These are phyloP conservation scores for Ectemnius lituratus DNA, from an alignment of 2,888 invertebrate species.

Conservation along the genomic window DNA sequence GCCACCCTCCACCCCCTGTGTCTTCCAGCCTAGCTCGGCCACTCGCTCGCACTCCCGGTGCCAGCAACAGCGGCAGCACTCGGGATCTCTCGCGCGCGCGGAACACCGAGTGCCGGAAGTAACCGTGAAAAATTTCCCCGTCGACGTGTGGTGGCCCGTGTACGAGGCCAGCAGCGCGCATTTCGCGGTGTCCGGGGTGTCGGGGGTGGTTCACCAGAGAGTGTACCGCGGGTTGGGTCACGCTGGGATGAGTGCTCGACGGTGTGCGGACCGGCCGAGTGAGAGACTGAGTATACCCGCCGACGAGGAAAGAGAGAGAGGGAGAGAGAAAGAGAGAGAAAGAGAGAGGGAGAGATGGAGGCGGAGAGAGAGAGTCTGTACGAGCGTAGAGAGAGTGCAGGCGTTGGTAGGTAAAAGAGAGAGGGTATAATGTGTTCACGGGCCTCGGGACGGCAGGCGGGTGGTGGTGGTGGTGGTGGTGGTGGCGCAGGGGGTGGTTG, in stretches of 20 bases:
- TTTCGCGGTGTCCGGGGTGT: constrained; percentile 76
- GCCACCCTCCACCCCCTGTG: not conserved
- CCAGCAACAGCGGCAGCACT: too few species aligned
- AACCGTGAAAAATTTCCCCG: constrained; percentile 71
- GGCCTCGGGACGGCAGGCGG: constrained; percentile 8
- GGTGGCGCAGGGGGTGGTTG: constrained; percentile 16
- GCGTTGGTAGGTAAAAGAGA: too few species aligned
- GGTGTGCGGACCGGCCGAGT: constrained; percentile 37
- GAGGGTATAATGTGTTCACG: constrained; percentile 17
- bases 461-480: constrained; percentile 23
- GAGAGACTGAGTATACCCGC: constrained; percentile 3
- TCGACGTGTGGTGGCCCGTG: constrained; percentile 70
- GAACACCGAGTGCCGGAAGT: constrained; percentile 62
- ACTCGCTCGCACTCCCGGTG: constrained; percentile 36
- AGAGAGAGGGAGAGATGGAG: constrained; percentile 36
- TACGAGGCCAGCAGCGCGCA: constrained; percentile 68
- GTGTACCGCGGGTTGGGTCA: constrained; percentile 71
- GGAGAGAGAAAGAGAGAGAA: constrained; percentile 43
- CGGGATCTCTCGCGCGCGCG: too few species aligned
- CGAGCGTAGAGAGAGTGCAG: too few species aligned
- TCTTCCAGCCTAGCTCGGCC: not conserved
- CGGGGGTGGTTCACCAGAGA: constrained; percentile 76
- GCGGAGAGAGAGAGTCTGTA: constrained; percentile 8
- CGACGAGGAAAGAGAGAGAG: constrained; percentile 8
- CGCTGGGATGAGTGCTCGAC: constrained; percentile 63